Conservation (phyloP, 2,797 vertebrate species). For the Staurois parvus region DNA sequence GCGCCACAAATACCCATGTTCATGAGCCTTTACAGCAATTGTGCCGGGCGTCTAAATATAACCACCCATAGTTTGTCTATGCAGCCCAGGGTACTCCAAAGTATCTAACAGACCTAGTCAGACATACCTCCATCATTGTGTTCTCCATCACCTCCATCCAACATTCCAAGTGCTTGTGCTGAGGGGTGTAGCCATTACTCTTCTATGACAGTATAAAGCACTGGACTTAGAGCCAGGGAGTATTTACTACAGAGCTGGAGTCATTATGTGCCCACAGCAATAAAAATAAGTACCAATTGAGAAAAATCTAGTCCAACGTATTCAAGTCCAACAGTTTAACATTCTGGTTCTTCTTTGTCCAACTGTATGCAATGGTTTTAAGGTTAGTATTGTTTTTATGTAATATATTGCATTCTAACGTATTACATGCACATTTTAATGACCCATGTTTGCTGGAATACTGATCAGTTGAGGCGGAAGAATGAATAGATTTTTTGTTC, state of each 20-base stretch:
- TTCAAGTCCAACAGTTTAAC: neutral
- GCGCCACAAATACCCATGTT: too few relatives aligned
- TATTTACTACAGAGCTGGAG: too few relatives aligned
- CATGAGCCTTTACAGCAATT: too few relatives aligned
- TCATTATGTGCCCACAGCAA: too few relatives aligned
- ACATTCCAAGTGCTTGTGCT: neutral
- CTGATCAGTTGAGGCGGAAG: neutral
- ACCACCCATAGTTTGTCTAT: too few relatives aligned
- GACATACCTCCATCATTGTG: neutral
- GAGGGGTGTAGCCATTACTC: too few relatives aligned
- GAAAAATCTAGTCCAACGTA: neutral
- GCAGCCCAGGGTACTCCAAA: too few relatives aligned
- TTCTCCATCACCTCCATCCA: too few relatives aligned
- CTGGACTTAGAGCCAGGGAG: too few relatives aligned
- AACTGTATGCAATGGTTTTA: neutral
- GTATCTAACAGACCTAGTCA: neutral
- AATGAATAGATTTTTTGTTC: neutral
- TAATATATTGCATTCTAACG: neutral
- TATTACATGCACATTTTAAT: neutral
- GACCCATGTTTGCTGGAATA: neutral
- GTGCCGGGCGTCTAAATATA: too few relatives aligned
- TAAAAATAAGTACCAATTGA: too few relatives aligned
- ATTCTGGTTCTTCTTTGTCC: neutral
- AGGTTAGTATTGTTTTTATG: neutral
- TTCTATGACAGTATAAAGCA: too few relatives aligned